Evolutionary conservation across 2,113 vertebrate genomes (phyloP).

Genomic region (Uria aalge): DNA sequence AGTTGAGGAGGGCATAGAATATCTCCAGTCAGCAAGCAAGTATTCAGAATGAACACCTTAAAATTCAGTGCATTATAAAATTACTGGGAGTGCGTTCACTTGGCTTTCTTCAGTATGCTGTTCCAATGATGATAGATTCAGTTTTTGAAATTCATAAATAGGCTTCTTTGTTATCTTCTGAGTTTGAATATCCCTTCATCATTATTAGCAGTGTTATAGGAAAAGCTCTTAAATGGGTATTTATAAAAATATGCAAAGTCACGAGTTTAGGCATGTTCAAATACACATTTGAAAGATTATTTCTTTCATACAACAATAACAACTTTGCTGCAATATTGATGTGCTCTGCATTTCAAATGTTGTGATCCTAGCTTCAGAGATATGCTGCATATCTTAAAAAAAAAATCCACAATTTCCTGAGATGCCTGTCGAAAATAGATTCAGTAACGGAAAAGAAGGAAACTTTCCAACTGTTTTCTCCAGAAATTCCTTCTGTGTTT

Average conservation of each 20-base stretch:
- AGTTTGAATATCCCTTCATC: neutral
- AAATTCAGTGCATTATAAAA: neutral
- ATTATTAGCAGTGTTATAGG: neutral
- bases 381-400: neutral
- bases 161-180: neutral
- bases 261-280: neutral
- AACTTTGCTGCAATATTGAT: neutral
- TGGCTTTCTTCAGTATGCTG: neutral
- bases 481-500: neutral
- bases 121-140: neutral
- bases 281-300: neutral
- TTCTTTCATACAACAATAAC: neutral
- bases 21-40: neutral
- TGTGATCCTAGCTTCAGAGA: neutral
- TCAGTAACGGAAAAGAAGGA: neutral
- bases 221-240: neutral
- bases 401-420: neutral
- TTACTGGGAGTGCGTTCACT: neutral
- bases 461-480: neutral
- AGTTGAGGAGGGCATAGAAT: neutral
- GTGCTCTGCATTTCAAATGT: neutral
- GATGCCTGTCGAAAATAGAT: neutral
- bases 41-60: neutral
- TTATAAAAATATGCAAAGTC: neutral
- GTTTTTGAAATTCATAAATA: neutral